Percentiles rank a stretch among this genome's conserved stretches.
Conservation (phyloP, 2,888 invertebrate genomes). For the Metopia argyrocephala region DNA sequence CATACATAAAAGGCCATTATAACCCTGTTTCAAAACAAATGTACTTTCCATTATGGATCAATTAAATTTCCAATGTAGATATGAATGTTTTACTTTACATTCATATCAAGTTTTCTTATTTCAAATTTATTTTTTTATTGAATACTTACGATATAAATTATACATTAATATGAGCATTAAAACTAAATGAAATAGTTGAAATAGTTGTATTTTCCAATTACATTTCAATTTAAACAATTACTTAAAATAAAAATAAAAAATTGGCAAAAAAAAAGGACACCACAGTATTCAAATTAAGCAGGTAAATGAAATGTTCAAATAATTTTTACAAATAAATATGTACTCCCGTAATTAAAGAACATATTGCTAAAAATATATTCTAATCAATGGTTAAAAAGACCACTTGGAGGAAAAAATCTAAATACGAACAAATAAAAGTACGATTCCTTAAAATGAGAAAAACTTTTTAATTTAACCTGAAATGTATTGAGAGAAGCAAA, state of each 20-base stretch:
- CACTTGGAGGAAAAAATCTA: constrained; percentile 1
- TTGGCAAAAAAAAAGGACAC: not conserved
- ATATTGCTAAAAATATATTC: not conserved
- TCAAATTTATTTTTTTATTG: too few relatives aligned
- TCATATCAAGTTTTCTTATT: too few relatives aligned
- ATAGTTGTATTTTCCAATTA: too few relatives aligned
- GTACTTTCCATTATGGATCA: too few relatives aligned
- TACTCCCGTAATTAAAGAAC: not conserved
- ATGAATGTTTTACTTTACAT: too few relatives aligned
- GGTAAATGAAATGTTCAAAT: not conserved
- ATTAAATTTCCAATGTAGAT: too few relatives aligned
- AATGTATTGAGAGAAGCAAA: constrained; percentile 17
- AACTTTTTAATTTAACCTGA: constrained; percentile 28
- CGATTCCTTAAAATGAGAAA: not conserved
- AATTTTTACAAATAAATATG: not conserved
- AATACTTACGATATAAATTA: too few relatives aligned
- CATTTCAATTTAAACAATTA: too few relatives aligned
- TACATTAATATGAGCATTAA: too few relatives aligned
- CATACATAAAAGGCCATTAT: too few relatives aligned
- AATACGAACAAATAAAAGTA: not conserved
- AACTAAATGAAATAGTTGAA: too few relatives aligned
- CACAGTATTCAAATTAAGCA: not conserved
- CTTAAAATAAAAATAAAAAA: not conserved
- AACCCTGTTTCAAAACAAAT: too few relatives aligned
- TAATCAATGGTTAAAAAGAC: not conserved